A percentile compares a stretch with the other conserved stretches of the same genome.
Conservation (phyloP, 2,113 vertebrate species). For the Scalopus aquaticus region DNA sequence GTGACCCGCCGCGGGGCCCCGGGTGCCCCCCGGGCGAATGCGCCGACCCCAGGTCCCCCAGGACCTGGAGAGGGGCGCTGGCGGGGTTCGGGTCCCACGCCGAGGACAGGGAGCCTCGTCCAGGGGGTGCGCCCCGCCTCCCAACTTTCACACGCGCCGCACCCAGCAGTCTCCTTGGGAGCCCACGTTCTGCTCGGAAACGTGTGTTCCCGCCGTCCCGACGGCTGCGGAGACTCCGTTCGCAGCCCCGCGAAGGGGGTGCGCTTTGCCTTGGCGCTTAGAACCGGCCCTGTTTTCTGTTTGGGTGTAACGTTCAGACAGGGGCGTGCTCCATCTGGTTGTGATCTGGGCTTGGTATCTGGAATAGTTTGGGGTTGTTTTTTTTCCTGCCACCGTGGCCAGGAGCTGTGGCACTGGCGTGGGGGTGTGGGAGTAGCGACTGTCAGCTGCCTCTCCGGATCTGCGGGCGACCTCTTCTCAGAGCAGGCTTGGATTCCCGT, state of each 20-base stretch:
- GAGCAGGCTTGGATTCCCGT: neutral
- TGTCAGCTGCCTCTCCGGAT: neutral
- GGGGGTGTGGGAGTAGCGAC: neutral
- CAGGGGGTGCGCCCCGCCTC: neutral
- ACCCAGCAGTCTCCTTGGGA: neutral
- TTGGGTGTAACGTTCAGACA: neutral
- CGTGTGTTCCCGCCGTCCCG: neutral
- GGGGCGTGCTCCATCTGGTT: slow-evolving; percentile 24
- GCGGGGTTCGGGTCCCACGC: neutral
- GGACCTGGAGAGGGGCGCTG: neutral
- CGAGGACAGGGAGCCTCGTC: neutral
- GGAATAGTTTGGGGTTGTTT: neutral
- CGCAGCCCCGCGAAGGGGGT: neutral
- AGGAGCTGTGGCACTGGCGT: neutral
- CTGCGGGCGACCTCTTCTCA: neutral
- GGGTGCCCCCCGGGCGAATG: neutral
- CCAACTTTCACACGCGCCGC: slow-evolving; percentile 30
- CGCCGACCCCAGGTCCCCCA: neutral
- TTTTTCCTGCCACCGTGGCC: neutral
- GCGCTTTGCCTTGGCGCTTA: neutral
- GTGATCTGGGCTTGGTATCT: neutral
- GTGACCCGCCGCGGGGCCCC: neutral
- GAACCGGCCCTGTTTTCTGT: slow-evolving; percentile 33
- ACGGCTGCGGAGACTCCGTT: neutral
- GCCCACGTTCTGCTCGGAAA: neutral